These are phyloP conservation scores for Drosophila prolongata DNA, from an alignment of 2,888 invertebrate genomes.

Conservation along the genomic window DNA sequence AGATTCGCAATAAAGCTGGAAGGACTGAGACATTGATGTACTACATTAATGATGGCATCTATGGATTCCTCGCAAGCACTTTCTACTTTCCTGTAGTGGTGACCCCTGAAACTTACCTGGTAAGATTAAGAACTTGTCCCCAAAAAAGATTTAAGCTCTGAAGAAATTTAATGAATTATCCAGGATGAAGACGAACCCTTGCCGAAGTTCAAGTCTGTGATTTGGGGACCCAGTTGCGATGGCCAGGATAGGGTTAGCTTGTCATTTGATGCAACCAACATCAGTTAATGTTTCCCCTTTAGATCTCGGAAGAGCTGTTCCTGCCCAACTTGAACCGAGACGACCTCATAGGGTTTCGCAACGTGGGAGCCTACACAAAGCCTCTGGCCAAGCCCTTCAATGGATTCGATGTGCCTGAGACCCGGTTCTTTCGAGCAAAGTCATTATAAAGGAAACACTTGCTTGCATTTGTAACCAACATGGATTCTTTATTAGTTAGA, in stretches of 20 bases:
- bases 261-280: too few species aligned
- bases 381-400: slow-evolving; percentile 97
- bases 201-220: slow-evolving; percentile 83
- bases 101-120: slow-evolving; percentile 86
- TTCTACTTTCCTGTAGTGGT: slow-evolving; percentile 96
- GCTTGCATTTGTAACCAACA: slow-evolving; percentile 68
- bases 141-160: too few species aligned
- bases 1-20: slow-evolving; percentile 69
- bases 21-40: slow-evolving; percentile 90
- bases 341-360: slow-evolving; percentile 94
- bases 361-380: slow-evolving; percentile 99
- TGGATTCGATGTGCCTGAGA: slow-evolving; percentile 94
- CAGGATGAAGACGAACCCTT: slow-evolving; percentile 86
- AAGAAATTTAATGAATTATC: neutral
- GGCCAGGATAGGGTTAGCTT: slow-evolving; percentile 91
- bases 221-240: slow-evolving; percentile 99
- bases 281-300: neutral
- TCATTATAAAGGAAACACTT: slow-evolving; percentile 22
- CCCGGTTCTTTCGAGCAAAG: slow-evolving; percentile 85
- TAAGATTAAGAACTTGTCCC: slow-evolving; percentile 35
- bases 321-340: slow-evolving; percentile 92
- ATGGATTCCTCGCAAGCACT: slow-evolving; percentile 99
- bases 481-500: slow-evolving; percentile 68
- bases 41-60: slow-evolving; percentile 99
- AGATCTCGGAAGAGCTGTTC: slow-evolving; percentile 86